These are phyloP conservation scores for Orbicella faveolata DNA, from an alignment of 64 coral and sea anemone species.

Conservation along the genomic window DNA sequence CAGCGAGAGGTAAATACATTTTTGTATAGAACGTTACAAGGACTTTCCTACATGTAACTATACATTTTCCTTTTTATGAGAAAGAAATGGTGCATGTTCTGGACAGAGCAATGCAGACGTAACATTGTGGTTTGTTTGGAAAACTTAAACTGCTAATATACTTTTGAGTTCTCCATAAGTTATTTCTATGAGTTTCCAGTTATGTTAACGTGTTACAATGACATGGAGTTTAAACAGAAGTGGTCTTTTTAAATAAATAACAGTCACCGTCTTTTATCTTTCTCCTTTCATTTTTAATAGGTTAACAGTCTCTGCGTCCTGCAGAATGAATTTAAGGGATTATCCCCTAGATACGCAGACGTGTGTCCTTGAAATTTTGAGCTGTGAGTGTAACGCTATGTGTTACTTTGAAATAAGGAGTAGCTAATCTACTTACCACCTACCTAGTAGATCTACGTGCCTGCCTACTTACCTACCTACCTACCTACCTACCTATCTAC, in stretches of 20 bases:
- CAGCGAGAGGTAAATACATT: slow-evolving; percentile 73
- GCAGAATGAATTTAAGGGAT: slow-evolving; percentile 75
- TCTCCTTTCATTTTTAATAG: slow-evolving; percentile 14
- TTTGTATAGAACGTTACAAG: neutral
- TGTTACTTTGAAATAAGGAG: too few species aligned
- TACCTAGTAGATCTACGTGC: too few species aligned
- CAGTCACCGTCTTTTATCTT: neutral
- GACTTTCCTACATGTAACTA: neutral
- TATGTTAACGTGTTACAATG: too few species aligned
- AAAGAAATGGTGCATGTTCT: too few species aligned
- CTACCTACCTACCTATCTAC: too few species aligned
- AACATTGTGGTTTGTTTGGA: too few species aligned
- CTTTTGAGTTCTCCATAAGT: neutral
- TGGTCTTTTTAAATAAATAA: neutral
- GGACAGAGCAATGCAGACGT: neutral
- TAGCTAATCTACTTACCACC: too few species aligned
- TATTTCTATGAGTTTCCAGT: neutral
- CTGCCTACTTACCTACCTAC: too few species aligned
- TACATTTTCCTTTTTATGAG: too few species aligned
- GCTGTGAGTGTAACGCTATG: slow-evolving; percentile 61
- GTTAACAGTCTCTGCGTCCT: slow-evolving; percentile 86
- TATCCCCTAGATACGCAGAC: slow-evolving; percentile 86
- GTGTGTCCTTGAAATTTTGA: slow-evolving; percentile 85
- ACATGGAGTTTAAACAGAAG: too few species aligned
- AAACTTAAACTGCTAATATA: neutral